Evolutionary conservation across 2,888 invertebrate genomes (phyloP), one percentile per base, ranked within the genome.

Genomic region (Dryadula phaetusa): DNA sequence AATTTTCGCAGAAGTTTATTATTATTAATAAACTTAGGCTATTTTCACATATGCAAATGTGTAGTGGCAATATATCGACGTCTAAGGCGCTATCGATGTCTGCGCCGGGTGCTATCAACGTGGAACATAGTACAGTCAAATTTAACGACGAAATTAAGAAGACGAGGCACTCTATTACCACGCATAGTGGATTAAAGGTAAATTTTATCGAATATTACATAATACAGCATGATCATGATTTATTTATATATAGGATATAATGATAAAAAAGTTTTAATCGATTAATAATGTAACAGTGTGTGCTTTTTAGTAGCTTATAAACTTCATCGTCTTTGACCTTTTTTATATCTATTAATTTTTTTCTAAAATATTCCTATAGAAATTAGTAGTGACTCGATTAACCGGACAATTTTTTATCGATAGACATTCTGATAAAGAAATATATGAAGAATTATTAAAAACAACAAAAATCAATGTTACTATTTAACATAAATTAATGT

Each of bases 51-150:
- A 65, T 42, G 28, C 6, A 25, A 60, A 32, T 64, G 32, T 61
- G 12, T 83, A 94, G 94, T 80, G 94, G 94, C 75, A 95, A 95
- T 80, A 93, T 97, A 83, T 95, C 96, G 79, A 93, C 95, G 5
- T 95, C 96, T 20, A 94, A 95, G 81, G 94, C 95, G 1, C 92
- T 97, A 80, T 97, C 97, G 75, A 95, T 95, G 88, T 98, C 97
- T 0, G 98, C 98, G 0, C 98, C 98, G 0, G 96, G 97, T 66
- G 97, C 97, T 56, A 97, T 98, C 77, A 96, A 96, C 81, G 86
- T 96, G 72, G 96, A 96, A 60, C 95, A 95, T 77, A 92, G 93
- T 1, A 95, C 95, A 0, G 96, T 96, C 1, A 96, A 95, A 83
- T 96, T 96, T 78, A 95, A 95, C 80, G 93, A 91, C 73, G 94